These are phyloP conservation scores for Euschistus heros DNA, from an alignment of 1,140 invertebrate species.

Conservation along the genomic window DNA sequence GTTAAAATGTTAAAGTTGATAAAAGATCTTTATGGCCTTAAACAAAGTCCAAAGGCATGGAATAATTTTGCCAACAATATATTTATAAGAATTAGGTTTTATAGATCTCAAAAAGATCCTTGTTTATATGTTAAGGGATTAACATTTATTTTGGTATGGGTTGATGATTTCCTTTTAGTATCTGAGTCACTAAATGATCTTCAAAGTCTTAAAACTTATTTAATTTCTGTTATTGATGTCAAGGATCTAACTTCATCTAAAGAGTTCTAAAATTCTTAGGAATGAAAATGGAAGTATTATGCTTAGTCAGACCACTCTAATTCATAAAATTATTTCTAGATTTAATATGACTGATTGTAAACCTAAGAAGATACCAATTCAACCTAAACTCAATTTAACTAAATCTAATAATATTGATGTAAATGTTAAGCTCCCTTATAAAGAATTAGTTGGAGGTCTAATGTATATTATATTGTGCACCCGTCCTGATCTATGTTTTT, in stretches of 20 bases:
- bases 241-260: background rate
- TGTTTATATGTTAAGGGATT: background rate
- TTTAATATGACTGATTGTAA: slow-evolving; percentile 32
- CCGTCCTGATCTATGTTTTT: slow-evolving; percentile 8
- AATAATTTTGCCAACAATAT: background rate
- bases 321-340: slow-evolving; percentile 29
- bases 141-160: background rate
- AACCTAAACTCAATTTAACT: slow-evolving; percentile 29
- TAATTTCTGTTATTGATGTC: background rate
- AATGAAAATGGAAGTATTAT: slow-evolving; percentile 22
- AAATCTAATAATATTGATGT: slow-evolving; percentile 29
- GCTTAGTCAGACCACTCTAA: slow-evolving; percentile 26
- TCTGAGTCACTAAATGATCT: no score
- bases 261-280: slow-evolving; percentile 23
- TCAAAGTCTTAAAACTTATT: no score
- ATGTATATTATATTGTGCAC: slow-evolving; percentile 34
- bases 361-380: slow-evolving; percentile 27
- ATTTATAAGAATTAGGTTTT: background rate
- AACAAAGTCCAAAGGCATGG: background rate
- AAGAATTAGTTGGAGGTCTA: slow-evolving; percentile 32
- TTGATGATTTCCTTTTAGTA: background rate
- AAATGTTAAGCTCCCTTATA: slow-evolving; percentile 30
- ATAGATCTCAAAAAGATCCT: background rate
- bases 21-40: slow-evolving; percentile 4
- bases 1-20: background rate